Evolutionary conservation across 2,797 vertebrate species (phyloP).

Genomic region (Myripristis murdjan): DNA sequence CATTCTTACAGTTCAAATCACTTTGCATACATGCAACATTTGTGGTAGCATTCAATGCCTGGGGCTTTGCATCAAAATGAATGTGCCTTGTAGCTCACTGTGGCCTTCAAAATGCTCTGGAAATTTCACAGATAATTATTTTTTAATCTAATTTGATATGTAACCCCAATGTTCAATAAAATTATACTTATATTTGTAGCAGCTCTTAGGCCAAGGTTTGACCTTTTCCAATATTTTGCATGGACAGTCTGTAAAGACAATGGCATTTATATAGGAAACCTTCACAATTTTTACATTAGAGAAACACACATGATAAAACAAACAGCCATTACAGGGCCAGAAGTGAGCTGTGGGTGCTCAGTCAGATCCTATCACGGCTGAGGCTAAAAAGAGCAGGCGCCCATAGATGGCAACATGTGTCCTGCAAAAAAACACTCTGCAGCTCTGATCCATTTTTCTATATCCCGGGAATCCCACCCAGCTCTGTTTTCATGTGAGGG

Average conservation of each 20-base stretch:
- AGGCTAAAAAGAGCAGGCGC: not conserved
- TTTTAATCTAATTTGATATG: conserved; percentile 18
- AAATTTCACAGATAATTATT: conserved; percentile 8
- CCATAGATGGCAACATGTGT: not conserved
- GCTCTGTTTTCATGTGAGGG: not conserved
- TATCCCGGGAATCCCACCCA: conserved; percentile 19
- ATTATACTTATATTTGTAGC: not conserved
- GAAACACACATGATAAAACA: not conserved
- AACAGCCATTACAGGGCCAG: not conserved
- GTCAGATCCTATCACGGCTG: not conserved
- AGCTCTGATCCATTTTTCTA: conserved; percentile 1
- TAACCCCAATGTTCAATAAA: conserved; percentile 1
- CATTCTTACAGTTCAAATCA: conserved; percentile 34
- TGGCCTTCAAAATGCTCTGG: not conserved
- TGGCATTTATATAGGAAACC: not conserved
- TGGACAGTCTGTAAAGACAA: too few relatives aligned
- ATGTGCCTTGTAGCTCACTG: conserved; percentile 15
- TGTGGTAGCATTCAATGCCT: conserved; percentile 29
- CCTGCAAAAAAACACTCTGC: conserved; percentile 21
- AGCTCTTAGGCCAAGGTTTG: not conserved
- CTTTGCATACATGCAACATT: conserved; percentile 23
- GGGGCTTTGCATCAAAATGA: conserved; percentile 35
- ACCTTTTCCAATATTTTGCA: too few relatives aligned
- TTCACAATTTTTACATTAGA: not conserved
- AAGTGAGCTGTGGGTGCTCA: not conserved